phyloP scores from a whole-genome alignment of 2,113 vertebrate species.

The Ranitomeya variabilis region DNA sequence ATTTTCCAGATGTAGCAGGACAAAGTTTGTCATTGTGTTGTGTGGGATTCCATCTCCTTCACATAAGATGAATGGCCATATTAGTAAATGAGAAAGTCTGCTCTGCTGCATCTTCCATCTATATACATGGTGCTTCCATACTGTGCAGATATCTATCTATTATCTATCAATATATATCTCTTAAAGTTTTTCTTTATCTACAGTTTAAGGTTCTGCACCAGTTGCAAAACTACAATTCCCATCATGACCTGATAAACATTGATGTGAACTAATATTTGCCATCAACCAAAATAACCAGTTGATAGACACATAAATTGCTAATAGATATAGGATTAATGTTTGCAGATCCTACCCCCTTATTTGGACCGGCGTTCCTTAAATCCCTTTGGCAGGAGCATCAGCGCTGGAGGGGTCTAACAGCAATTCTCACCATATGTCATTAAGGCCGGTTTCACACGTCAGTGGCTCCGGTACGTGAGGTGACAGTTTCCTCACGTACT shows the following conservation, averaged over 20 bases:
- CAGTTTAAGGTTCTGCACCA: not conserved
- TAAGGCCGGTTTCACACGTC: no score
- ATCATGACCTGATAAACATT: not conserved
- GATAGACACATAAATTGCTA: not conserved
- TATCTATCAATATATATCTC: not conserved
- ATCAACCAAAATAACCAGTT: not conserved
- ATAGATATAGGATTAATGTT: not conserved
- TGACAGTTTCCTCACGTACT: no score
- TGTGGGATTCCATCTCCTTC: no score
- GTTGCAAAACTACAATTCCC: not conserved
- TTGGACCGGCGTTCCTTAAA: no score
- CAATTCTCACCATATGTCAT: no score
- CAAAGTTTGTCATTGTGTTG: not conserved
- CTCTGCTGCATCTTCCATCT: not conserved
- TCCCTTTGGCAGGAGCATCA: no score
- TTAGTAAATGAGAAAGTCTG: not conserved
- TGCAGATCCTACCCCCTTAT: no score
- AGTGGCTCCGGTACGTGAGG: no score
- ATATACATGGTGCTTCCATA: no score
- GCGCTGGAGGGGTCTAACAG: no score
- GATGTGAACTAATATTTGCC: not conserved
- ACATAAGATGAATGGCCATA: not conserved
- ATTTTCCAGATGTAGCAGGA: not conserved
- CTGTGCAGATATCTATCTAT: no score
- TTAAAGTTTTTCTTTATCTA: not conserved